A percentile compares a stretch with the other conserved stretches of the same genome.
Evolutionary conservation across 2,113 vertebrate species (phyloP).

Genomic region (Lontra canadensis): DNA sequence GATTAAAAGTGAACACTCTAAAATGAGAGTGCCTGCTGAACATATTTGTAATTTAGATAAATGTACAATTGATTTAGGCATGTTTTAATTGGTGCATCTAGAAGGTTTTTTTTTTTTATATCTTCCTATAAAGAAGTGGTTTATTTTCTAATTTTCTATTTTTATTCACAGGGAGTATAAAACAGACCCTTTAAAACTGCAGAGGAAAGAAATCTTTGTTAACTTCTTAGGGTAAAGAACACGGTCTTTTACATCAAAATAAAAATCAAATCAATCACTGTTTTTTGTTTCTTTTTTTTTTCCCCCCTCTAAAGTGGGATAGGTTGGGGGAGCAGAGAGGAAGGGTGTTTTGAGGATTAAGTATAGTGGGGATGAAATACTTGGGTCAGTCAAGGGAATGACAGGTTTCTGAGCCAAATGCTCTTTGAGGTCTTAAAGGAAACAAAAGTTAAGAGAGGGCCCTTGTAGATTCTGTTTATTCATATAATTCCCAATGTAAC

Average conservation of each 20-base stretch:
- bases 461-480: neutral
- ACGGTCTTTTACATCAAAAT: neutral
- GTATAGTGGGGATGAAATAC: neutral
- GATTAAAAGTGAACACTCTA: neutral
- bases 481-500: neutral
- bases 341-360: neutral
- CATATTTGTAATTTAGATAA: constrained; percentile 4
- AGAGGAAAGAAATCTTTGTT: neutral
- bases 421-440: neutral
- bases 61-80: neutral
- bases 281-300: neutral
- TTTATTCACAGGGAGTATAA: neutral
- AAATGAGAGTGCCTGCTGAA: neutral
- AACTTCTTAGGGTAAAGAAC: neutral
- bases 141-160: neutral
- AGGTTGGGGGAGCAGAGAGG: neutral
- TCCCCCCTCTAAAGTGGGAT: neutral
- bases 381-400: neutral
- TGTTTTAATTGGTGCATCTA: neutral
- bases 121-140: neutral
- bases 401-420: neutral
- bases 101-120: neutral
- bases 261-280: neutral
- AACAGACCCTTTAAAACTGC: neutral
- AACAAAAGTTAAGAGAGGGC: neutral